These are phyloP conservation scores for Orthonevra nobilis DNA, from an alignment of 2,888 invertebrate species.

Conservation along the genomic window DNA sequence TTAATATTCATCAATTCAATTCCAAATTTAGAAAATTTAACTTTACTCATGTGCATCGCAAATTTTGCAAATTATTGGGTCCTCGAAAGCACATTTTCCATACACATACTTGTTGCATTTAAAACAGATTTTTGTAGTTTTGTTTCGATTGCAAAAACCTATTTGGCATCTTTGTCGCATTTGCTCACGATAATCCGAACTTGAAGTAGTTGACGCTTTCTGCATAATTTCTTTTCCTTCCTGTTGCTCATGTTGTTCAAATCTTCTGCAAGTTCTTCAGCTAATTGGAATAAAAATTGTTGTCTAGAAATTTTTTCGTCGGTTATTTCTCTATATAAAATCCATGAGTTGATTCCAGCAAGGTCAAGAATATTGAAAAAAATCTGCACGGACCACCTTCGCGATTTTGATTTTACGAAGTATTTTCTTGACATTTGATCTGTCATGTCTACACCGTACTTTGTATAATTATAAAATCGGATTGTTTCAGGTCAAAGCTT, in stretches of 20 bases:
- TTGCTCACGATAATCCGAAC: constrained; percentile 28
- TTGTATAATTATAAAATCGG: too few relatives aligned
- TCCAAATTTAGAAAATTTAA: constrained; percentile 3
- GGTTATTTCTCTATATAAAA: constrained; percentile 67
- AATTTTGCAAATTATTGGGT: constrained; percentile 31
- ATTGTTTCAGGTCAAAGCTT: too few relatives aligned
- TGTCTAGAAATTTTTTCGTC: constrained; percentile 61
- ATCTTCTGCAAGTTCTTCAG: constrained; percentile 36
- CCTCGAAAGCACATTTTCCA: constrained; percentile 36
- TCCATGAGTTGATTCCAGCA: constrained; percentile 67
- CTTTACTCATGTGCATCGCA: constrained; percentile 18
- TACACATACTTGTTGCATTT: too few relatives aligned
- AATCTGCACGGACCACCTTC: constrained; percentile 4
- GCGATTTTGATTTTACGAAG: constrained; percentile 36
- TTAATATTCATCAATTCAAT: neutral
- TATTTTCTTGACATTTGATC: constrained; percentile 53
- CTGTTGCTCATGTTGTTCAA: constrained; percentile 22
- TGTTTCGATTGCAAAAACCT: constrained; percentile 34
- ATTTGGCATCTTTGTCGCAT: constrained; percentile 32
- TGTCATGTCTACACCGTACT: constrained; percentile 40
- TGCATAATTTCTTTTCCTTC: constrained; percentile 21
- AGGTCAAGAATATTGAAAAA: constrained; percentile 66
- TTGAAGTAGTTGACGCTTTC: constrained; percentile 34
- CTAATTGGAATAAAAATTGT: constrained; percentile 21
- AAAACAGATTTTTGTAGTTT: constrained; percentile 29